Conservation (phyloP, 2,888 invertebrate species). For the Hedya salicella region DNA sequence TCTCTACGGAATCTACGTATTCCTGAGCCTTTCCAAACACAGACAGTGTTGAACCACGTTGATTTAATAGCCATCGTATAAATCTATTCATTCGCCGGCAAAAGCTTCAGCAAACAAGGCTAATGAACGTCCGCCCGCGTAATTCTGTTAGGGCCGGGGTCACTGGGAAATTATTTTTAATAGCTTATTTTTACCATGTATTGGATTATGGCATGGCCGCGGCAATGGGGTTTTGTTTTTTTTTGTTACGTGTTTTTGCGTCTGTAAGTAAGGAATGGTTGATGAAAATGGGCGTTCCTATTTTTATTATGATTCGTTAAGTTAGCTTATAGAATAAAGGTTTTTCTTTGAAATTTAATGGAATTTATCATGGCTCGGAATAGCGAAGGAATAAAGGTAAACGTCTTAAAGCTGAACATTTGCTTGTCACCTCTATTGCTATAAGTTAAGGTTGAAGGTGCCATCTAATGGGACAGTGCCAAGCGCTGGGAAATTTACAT, state of each 20-base stretch:
- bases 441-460: too few species aligned
- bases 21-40: conserved; percentile 56
- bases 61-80: conserved; percentile 66
- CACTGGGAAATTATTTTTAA: conserved; percentile 44
- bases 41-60: conserved; percentile 57
- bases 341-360: too few species aligned
- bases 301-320: not conserved
- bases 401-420: too few species aligned
- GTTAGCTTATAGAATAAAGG: too few species aligned
- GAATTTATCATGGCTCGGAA: too few species aligned
- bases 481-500: too few species aligned
- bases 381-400: too few species aligned
- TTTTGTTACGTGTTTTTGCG: not conserved
- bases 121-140: conserved; percentile 67
- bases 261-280: not conserved
- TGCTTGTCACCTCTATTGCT: too few species aligned
- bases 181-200: conserved; percentile 36
- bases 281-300: not conserved
- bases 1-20: conserved; percentile 22
- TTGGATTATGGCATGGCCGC: conserved; percentile 30
- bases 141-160: conserved; percentile 68
- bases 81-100: conserved; percentile 66
- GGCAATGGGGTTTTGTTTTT: conserved; percentile 7
- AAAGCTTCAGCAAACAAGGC: conserved; percentile 71
- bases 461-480: too few species aligned